These are phyloP conservation scores for Agrochola lychnidis DNA, from an alignment of 2,888 invertebrate genomes.

Conservation along the genomic window DNA sequence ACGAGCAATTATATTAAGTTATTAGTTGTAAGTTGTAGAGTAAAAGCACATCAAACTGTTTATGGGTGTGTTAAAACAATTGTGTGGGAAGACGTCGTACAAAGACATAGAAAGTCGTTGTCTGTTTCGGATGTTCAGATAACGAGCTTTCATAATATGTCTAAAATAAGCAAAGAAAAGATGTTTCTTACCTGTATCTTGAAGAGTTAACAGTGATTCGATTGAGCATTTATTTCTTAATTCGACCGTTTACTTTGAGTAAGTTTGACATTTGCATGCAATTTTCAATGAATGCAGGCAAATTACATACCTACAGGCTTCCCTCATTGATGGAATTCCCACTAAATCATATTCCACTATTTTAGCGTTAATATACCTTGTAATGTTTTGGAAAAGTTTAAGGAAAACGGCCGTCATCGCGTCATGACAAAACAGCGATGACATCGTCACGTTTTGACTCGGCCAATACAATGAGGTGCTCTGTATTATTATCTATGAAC, in stretches of 20 bases:
- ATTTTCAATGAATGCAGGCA: constrained; percentile 10
- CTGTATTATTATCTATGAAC: constrained; percentile 31
- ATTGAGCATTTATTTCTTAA: neutral
- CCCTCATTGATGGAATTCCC: neutral
- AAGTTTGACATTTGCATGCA: neutral
- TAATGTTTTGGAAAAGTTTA: constrained; percentile 24
- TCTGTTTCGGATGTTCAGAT: constrained; percentile 68
- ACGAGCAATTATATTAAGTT: constrained; percentile 25
- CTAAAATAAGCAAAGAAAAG: constrained; percentile 53
- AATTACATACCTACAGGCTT: constrained; percentile 1
- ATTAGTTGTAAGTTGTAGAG: constrained; percentile 51
- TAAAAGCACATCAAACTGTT: constrained; percentile 57
- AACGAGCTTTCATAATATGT: constrained; percentile 71
- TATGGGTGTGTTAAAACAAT: constrained; percentile 74
- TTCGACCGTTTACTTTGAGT: neutral
- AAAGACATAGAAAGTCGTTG: constrained; percentile 73
- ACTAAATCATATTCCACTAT: neutral
- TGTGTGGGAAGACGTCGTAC: constrained; percentile 83
- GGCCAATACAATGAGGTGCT: constrained; percentile 31
- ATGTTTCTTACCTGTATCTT: constrained; percentile 19
- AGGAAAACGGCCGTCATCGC: constrained; percentile 21
- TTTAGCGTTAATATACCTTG: neutral
- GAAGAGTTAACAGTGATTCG: constrained; percentile 1
- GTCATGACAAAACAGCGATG: constrained; percentile 14
- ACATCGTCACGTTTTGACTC: constrained; percentile 34